phyloP scores from a whole-genome alignment of 2,888 invertebrate genomes.

The Seira sanloemensis region DNA sequence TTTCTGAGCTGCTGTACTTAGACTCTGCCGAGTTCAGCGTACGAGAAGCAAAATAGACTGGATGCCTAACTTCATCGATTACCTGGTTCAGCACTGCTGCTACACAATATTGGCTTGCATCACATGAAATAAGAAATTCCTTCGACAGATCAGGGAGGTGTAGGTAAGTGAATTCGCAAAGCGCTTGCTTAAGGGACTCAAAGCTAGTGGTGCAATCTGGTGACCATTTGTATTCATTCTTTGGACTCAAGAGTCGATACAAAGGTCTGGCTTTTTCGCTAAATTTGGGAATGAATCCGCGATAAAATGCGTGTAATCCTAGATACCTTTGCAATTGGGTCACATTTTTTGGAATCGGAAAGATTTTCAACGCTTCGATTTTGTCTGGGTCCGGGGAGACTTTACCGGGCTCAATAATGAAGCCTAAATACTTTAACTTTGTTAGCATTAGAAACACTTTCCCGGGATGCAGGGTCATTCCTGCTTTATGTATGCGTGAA shows the following conservation, averaged over 20 bases:
- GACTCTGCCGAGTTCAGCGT: constrained; percentile 74
- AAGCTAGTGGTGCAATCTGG: constrained; percentile 45
- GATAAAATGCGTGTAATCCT: constrained; percentile 59
- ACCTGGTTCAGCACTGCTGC: constrained; percentile 73
- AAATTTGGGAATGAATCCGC: constrained; percentile 56
- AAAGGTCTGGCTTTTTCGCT: constrained; percentile 38
- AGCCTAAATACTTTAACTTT: constrained; percentile 75
- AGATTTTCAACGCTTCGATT: constrained; percentile 62
- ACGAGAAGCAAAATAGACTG: constrained; percentile 68
- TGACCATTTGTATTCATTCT: constrained; percentile 45
- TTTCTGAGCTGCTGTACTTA: constrained; percentile 75
- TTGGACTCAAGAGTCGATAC: constrained; percentile 37
- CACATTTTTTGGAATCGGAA: constrained; percentile 48
- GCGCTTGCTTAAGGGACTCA: constrained; percentile 18
- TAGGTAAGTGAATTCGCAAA: constrained; percentile 61
- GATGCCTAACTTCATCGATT: constrained; percentile 57
- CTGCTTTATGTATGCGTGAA: constrained; percentile 66
- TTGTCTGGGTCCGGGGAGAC: constrained; percentile 75
- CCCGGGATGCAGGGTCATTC: constrained; percentile 70
- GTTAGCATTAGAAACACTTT: constrained; percentile 68
- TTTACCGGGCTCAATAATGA: constrained; percentile 74
- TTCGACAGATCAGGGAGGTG: constrained; percentile 69
- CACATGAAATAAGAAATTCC: constrained; percentile 73
- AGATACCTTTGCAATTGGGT: constrained; percentile 58
- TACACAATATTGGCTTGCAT: constrained; percentile 73